Conservation (phyloP, 2,888 invertebrate species). For the Diachrysia chrysitis region DNA sequence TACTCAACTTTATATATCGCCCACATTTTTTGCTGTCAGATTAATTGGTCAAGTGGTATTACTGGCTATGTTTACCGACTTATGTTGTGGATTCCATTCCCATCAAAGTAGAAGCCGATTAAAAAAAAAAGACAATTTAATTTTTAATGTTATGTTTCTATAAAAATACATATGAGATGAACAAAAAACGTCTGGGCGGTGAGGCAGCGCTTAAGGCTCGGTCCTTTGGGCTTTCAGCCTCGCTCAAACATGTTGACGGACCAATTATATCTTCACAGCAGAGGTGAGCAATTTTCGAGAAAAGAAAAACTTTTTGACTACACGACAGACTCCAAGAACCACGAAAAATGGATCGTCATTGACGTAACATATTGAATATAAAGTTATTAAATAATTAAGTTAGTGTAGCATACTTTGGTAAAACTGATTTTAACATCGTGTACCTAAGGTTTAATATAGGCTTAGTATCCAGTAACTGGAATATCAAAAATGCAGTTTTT, state of each 20-base stretch:
- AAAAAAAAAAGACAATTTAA: no score
- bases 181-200: not conserved
- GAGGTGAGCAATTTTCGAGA: slow-evolving; percentile 4
- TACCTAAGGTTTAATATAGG: no score
- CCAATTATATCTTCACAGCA: slow-evolving; percentile 4
- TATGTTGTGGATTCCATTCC: not conserved
- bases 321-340: not conserved
- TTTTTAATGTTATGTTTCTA: not conserved
- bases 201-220: not conserved
- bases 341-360: not conserved
- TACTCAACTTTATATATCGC: not conserved
- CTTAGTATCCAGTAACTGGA: no score
- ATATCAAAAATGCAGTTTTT: no score
- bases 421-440: no score
- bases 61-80: not conserved
- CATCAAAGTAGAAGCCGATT: no score
- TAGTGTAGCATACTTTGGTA: no score
- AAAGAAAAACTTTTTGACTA: slow-evolving; percentile 1
- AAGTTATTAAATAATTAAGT: no score
- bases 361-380: not conserved
- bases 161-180: not conserved
- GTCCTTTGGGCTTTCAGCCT: slow-evolving; percentile 2
- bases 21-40: not conserved
- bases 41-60: not conserved
- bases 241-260: slow-evolving; percentile 1